Evolutionary conservation across 1,140 invertebrate genomes (phyloP).

Genomic region (Drosophila virilis): DNA sequence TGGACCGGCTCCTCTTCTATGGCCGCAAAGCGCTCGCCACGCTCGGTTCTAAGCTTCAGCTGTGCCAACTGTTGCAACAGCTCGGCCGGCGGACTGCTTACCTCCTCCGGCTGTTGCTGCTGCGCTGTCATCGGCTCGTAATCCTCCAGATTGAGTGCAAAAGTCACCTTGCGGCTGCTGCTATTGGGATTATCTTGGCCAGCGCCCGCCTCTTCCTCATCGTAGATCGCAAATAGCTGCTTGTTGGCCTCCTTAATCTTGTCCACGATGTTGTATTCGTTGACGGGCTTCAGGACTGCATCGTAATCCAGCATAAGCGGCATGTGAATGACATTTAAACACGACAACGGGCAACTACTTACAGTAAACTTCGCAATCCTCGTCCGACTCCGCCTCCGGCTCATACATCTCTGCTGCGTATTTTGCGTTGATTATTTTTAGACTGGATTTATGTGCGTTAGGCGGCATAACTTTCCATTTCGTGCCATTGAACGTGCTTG

Average conservation of each 20-base stretch:
- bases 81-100: constrained; percentile 61
- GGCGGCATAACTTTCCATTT: constrained; percentile 71
- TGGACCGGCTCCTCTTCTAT: constrained; percentile 53
- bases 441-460: constrained; percentile 57
- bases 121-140: constrained; percentile 60
- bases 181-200: constrained; percentile 1
- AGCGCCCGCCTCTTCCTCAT: constrained; percentile 5
- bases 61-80: constrained; percentile 88
- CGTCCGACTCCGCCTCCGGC: constrained; percentile 96
- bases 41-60: constrained; percentile 65
- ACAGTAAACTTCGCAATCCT: constrained; percentile 92
- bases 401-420: constrained; percentile 87
- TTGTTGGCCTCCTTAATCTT: constrained; percentile 84
- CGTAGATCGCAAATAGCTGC: constrained; percentile 63
- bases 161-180: constrained; percentile 70
- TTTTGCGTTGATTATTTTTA: constrained; percentile 64
- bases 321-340: constrained; percentile 39
- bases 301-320: constrained; percentile 65
- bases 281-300: constrained; percentile 80
- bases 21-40: constrained; percentile 19
- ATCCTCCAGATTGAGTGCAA: constrained; percentile 73
- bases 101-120: constrained; percentile 9
- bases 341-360: constrained; percentile 48
- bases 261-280: constrained; percentile 84
- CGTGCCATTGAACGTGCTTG: constrained; percentile 56